phyloP scores from a whole-genome alignment of 2,888 invertebrate genomes.

The Scaeva pyrastri region DNA sequence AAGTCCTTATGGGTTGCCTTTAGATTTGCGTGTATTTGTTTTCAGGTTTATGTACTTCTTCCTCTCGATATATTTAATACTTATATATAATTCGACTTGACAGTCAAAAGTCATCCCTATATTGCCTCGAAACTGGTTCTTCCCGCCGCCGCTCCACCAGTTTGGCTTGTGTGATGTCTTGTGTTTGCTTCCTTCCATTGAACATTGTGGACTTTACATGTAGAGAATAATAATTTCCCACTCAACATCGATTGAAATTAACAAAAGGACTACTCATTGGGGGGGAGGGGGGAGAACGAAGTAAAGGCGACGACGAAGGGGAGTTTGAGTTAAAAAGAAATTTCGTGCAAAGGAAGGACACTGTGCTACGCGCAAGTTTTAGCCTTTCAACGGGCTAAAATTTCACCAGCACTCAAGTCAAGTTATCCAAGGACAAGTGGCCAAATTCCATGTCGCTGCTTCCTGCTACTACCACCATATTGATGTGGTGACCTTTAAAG shows the following conservation, averaged over 20 bases:
- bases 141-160: neutral
- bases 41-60: constrained; percentile 73
- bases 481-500: constrained; percentile 42
- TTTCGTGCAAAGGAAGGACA: constrained; percentile 34
- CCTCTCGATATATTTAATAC: constrained; percentile 65
- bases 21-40: constrained; percentile 67
- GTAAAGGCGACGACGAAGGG: neutral
- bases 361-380: constrained; percentile 69
- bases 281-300: neutral
- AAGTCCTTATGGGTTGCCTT: constrained; percentile 31
- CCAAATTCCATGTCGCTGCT: constrained; percentile 10
- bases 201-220: constrained; percentile 72
- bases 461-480: constrained; percentile 11
- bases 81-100: constrained; percentile 71
- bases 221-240: constrained; percentile 71
- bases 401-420: constrained; percentile 4
- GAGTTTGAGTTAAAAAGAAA: neutral
- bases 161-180: constrained; percentile 22
- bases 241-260: constrained; percentile 75
- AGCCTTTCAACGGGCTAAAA: constrained; percentile 43
- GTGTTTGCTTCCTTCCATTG: constrained; percentile 38
- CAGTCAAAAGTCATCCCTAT: constrained; percentile 73
- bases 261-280: constrained; percentile 45
- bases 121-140: constrained; percentile 37
- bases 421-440: constrained; percentile 39